phyloP scores from a whole-genome alignment of 1,140 invertebrate species.

The Zaprionus vittiger region DNA sequence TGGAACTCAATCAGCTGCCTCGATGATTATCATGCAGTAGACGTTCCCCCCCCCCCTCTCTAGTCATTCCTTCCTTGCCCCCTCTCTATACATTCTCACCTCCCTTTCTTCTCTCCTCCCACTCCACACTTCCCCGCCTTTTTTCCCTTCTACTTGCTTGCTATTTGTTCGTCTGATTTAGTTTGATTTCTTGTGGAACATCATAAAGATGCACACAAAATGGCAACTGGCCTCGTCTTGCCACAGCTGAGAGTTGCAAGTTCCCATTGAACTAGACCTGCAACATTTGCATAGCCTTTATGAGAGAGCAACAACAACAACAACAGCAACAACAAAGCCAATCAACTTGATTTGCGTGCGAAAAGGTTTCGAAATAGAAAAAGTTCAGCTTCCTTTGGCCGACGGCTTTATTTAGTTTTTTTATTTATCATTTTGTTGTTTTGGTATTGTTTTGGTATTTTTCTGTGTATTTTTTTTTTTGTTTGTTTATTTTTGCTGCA shows the following conservation, averaged over 20 bases:
- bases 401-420: neutral
- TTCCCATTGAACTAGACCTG: neutral
- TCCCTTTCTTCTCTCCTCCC: too few relatives aligned
- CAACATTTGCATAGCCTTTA: constrained; percentile 65
- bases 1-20: constrained; percentile 30
- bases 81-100: too few relatives aligned
- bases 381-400: constrained; percentile 22
- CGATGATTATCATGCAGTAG: constrained; percentile 11
- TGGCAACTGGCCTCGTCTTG: neutral
- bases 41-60: too few relatives aligned
- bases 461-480: constrained; percentile 15
- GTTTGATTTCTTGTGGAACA: neutral
- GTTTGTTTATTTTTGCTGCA: constrained; percentile 43
- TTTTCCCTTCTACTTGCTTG: neutral
- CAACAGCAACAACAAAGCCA: constrained; percentile 10
- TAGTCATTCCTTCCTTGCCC: too few relatives aligned
- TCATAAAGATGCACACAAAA: neutral
- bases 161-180: neutral
- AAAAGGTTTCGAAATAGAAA: constrained; percentile 59
- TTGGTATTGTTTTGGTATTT: constrained; percentile 24
- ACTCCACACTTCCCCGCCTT: too few relatives aligned
- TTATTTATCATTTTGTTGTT: constrained; percentile 25
- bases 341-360: constrained; percentile 72
- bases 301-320: constrained; percentile 24
- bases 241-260: too few relatives aligned